Percentiles rank a stretch among this genome's conserved stretches.
phyloP scores from a whole-genome alignment of 2,888 invertebrate species.

The Amorpha juglandis region DNA sequence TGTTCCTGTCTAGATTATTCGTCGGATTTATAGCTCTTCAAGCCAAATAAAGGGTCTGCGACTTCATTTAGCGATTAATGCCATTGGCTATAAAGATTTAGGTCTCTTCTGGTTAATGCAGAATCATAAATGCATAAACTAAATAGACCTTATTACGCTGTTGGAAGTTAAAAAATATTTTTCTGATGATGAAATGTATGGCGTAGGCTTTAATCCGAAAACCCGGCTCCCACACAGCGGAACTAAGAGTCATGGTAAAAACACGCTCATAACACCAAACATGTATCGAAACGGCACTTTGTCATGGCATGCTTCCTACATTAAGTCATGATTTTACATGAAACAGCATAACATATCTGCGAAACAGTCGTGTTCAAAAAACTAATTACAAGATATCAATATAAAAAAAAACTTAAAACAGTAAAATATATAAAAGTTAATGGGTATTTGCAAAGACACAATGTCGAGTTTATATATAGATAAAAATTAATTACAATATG shows the following conservation, averaged over 20 bases:
- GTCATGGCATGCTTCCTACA: not conserved
- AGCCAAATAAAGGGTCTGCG: no score
- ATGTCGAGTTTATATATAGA: no score
- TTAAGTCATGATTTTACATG: not conserved
- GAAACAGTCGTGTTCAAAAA: not conserved
- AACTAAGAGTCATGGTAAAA: not conserved
- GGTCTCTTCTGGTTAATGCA: not conserved
- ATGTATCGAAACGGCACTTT: not conserved
- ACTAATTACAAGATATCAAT: not conserved
- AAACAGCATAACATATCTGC: no score
- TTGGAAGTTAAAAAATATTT: no score
- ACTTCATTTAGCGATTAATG: no score
- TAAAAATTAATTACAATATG: no score
- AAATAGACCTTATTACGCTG: not conserved
- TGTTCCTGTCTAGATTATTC: no score
- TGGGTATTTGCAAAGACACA: no score
- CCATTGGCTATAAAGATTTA: not conserved
- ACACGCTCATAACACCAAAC: not conserved
- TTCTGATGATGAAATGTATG: not conserved
- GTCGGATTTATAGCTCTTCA: no score
- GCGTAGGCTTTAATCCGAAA: conserved; percentile 11
- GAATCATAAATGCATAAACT: not conserved
- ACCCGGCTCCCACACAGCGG: not conserved
- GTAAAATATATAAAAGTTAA: no score
- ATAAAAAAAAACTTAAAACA: no score